Evolutionary conservation across 92 coral and sea anemone species (phyloP).

Genomic region (Parazoanthus swiftii): DNA sequence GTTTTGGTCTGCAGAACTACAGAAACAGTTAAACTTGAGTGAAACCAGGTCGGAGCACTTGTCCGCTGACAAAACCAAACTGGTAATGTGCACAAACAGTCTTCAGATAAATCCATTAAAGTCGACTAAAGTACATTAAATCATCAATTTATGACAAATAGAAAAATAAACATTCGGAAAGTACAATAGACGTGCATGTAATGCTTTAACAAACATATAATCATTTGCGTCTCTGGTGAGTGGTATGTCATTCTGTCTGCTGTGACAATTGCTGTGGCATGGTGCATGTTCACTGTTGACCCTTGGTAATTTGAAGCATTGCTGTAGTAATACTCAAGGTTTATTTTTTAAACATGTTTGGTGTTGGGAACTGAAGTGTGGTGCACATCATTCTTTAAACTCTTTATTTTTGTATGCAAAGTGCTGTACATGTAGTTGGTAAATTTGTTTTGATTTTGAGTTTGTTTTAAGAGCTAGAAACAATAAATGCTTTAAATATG

Average conservation of each 20-base stretch:
- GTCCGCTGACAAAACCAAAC: conserved; percentile 74
- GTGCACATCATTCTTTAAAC: not conserved
- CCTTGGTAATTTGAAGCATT: not conserved
- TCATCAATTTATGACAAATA: not conserved
- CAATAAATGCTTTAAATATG: no score
- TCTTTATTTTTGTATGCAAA: not conserved
- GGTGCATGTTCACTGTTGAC: conserved; percentile 20
- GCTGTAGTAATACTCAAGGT: not conserved
- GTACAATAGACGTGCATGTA: not conserved
- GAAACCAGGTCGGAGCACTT: conserved; percentile 68
- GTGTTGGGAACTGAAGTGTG: not conserved
- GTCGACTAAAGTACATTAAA: not conserved
- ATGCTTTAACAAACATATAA: not conserved
- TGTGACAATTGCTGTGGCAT: conserved; percentile 24
- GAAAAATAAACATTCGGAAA: not conserved
- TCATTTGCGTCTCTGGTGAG: not conserved
- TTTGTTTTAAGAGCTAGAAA: no score
- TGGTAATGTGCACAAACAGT: conserved; percentile 54
- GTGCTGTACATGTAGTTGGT: no score
- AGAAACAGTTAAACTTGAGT: conserved; percentile 77
- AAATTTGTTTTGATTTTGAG: not conserved
- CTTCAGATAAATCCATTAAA: not conserved
- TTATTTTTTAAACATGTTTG: not conserved
- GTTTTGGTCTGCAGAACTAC: conserved; percentile 65
- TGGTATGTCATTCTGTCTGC: conserved; percentile 40